These are phyloP conservation scores for Procambarus virginalis DNA, from an alignment of 1,140 invertebrate species.

Conservation along the genomic window DNA sequence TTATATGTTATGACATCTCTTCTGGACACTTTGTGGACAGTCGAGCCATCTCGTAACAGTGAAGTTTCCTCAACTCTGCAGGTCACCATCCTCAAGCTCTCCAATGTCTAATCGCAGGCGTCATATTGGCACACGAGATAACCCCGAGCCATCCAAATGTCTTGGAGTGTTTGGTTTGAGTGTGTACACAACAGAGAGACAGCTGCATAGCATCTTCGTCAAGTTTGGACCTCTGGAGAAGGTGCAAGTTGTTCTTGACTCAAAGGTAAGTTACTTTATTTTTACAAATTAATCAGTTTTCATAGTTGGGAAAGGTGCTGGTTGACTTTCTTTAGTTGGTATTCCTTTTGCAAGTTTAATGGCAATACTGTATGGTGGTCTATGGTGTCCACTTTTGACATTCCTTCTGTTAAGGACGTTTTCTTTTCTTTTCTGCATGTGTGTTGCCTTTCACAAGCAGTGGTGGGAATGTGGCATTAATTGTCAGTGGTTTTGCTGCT, in stretches of 20 bases:
- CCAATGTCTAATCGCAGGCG: slow-evolving; percentile 77
- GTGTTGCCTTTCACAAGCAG: no score
- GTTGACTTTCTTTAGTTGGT: background rate
- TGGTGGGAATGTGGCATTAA: no score
- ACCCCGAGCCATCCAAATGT: slow-evolving; percentile 90
- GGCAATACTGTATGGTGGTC: no score
- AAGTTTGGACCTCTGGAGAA: slow-evolving; percentile 94
- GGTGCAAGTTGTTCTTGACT: slow-evolving; percentile 96
- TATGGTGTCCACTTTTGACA: no score
- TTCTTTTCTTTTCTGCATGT: no score
- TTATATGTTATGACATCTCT: background rate
- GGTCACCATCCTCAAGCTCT: slow-evolving; percentile 72
- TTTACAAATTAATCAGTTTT: background rate
- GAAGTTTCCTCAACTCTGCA: slow-evolving; percentile 71
- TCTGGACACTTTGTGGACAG: background rate
- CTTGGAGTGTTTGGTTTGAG: slow-evolving; percentile 96
- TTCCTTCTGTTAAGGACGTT: no score
- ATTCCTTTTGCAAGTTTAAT: no score
- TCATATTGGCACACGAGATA: slow-evolving; percentile 80
- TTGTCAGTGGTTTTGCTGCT: no score
- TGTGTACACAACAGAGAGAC: slow-evolving; percentile 92
- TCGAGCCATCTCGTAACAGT: background rate
- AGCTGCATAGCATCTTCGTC: slow-evolving; percentile 94
- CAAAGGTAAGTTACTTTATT: slow-evolving; percentile 82
- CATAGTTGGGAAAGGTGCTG: background rate